Percentiles rank a stretch among this genome's conserved stretches.
Evolutionary conservation across 2,888 invertebrate species (phyloP).

Genomic region (Idaea aversata): DNA sequence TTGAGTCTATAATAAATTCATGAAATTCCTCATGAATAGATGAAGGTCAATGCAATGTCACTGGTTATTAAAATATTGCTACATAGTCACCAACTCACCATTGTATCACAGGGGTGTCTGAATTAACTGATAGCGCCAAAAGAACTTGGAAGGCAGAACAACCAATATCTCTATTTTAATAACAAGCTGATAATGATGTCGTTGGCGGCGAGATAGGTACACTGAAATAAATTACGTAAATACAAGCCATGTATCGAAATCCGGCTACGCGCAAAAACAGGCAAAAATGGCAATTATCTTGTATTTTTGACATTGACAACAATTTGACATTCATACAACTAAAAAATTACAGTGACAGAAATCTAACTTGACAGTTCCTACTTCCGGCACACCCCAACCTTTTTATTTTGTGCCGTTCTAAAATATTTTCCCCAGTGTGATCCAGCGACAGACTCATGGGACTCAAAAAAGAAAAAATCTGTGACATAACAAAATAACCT

Average conservation of each 20-base stretch:
- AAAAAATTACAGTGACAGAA: neutral
- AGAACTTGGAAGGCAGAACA: neutral
- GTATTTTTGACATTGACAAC: neutral
- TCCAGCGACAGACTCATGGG: slow-evolving; percentile 1
- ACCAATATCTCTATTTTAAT: neutral
- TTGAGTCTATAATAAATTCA: neutral
- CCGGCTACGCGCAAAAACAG: neutral
- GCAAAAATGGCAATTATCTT: neutral
- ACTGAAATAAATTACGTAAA: neutral
- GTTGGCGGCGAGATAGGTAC: neutral
- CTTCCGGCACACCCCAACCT: neutral
- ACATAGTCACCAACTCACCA: slow-evolving; percentile 49
- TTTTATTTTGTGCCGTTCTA: neutral
- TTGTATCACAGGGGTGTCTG: slow-evolving; percentile 27
- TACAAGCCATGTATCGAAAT: neutral
- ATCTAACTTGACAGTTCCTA: neutral
- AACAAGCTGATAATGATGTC: neutral
- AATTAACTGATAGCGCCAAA: neutral
- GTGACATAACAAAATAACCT: slow-evolving; percentile 67
- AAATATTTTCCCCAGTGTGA: neutral
- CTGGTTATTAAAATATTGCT: slow-evolving; percentile 33
- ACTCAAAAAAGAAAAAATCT: slow-evolving; percentile 12
- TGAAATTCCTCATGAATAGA: neutral
- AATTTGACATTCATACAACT: neutral
- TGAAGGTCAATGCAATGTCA: slow-evolving; percentile 73